Base-by-base conservation (phyloP, 2,888 invertebrate species). In the Drosophila quinaria region DNA sequence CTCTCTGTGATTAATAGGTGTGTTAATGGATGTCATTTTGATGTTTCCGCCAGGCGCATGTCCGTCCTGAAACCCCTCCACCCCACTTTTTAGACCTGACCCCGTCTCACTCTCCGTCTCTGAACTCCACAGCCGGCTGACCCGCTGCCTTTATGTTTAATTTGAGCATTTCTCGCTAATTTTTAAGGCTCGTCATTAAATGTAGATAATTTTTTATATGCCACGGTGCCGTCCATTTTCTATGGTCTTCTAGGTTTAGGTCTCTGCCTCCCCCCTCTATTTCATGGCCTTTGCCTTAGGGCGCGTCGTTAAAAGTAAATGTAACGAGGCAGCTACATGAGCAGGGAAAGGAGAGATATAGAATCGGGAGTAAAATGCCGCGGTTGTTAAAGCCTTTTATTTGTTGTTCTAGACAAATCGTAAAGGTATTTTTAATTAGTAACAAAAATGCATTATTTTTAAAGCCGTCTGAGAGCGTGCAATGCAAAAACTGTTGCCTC, bases 11-110 rank as follows among this genome's bases (percentile, higher is more conserved):
- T 91, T 91, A 91, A 91, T 91, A 91, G 91, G 89, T 89, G 91
- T 91, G 91, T 89, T 91, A 91, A 91, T 91, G 91, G 91, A 90
- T 91, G 91, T 91, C 91, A 91, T 91, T 91, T 90, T 82, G 85
- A 86, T 88, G 86, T 90, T 88, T 91, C 87, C 89, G 82, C 81
- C 74, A 81, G 85, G 81, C 87, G 89, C 85, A 80, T 84, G 84
- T 79, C 87, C 78, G 42, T 19, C 19, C 50, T n/a, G n/a, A n/a
- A n/a, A n/a, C 59, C 11, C 19, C 9, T 35, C 55, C 39, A n/a
- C n/a, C n/a, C n/a, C n/a, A n/a, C n/a, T n/a, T n/a, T n/a, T n/a
- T 13, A 47, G 55, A 29, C 46, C 35, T 22, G 29, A 29, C 17
- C 46, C 35, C 29, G 17, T 41, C 13, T 8, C 54, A n/a, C 9